phyloP scores from a whole-genome alignment of 1,140 invertebrate species.

The Dinoponera quadriceps region DNA sequence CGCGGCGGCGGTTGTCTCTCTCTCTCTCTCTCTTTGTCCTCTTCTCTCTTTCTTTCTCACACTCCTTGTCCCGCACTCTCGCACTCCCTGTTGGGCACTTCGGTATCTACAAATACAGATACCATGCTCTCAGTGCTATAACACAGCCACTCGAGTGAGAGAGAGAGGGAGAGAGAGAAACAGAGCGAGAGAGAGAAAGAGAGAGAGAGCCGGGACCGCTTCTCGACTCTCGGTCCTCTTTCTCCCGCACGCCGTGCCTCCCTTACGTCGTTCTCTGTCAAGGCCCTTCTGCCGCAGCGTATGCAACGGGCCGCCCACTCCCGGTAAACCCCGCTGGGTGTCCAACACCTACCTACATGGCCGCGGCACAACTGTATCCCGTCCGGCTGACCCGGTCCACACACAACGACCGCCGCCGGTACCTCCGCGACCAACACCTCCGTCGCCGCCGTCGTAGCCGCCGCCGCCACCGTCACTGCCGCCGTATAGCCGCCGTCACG shows the following conservation, averaged over 20 bases:
- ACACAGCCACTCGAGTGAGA: constrained; percentile 74
- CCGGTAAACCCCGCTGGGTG: constrained; percentile 82
- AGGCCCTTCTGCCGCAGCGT: constrained; percentile 70
- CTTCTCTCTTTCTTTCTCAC: constrained; percentile 42
- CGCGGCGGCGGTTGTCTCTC: neutral
- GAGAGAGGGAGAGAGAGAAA: too few relatives aligned
- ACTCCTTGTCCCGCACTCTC: constrained; percentile 65
- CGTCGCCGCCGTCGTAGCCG: neutral
- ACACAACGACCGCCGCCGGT: constrained; percentile 64
- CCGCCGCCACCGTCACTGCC: constrained; percentile 37
- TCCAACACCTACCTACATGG: constrained; percentile 84
- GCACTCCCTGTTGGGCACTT: constrained; percentile 61
- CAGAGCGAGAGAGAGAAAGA: too few relatives aligned
- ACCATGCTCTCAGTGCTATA: constrained; percentile 75
- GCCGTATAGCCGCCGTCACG: constrained; percentile 23
- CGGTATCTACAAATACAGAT: constrained; percentile 82
- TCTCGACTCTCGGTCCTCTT: constrained; percentile 35
- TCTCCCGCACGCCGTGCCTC: constrained; percentile 31
- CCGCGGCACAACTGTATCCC: constrained; percentile 80
- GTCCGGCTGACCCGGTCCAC: constrained; percentile 71
- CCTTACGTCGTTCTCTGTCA: constrained; percentile 74
- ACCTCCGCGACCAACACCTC: constrained; percentile 60
- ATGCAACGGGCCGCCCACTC: constrained; percentile 82
- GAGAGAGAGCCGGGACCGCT: constrained; percentile 2
- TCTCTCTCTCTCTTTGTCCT: constrained; percentile 17